Evolutionary conservation across 2,797 vertebrate species (phyloP), one percentile per base, ranked within the genome.

Genomic region (Bufotes viridis): DNA sequence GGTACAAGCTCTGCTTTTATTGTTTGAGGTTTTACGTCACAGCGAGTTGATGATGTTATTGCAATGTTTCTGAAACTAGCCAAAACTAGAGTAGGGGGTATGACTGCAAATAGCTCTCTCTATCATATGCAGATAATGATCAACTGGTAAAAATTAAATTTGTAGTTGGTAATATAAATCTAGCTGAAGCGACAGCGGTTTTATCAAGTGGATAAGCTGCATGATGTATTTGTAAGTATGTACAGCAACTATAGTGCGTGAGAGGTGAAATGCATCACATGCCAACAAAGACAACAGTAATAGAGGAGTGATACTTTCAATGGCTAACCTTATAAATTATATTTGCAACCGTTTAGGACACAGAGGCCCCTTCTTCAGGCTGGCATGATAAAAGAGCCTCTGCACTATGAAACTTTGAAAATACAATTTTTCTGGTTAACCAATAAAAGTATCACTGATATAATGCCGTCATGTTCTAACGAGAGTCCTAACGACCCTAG

Each of bases 21-120:
- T 85, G 49, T 65, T 78, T 78, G 49, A 83, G 26, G 34, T 78
- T 78, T 67, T 85, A 65, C 60, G 75, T 78, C 82, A 84, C 18
- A 22, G 53, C 18, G 51, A 72, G 67, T 74, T 57, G 82, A 58
- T 70, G 69, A 76, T 85, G 69, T 61, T 84, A 75, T 63, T 85
- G 51, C 58, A 53, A 17, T 76, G n/a, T 13, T 6, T 51, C 72
- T 75, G 9, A n/a, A 53, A 13, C 42, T 49, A 51, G 18, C 51
- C 70, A 20, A 75, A 75, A 75, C 42, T 22, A 12, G 7, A 34
- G 69, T 17, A 70, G 18, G 18, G 20, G 4, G 18, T 42, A 42
- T 9, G 26, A 9, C 29, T 18, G 7, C 67, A 72, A 72, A 34
- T 42, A 42, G 6, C 67, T 29, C 67, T 29, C 26, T 15, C 29